Evolutionary conservation across 2,888 invertebrate genomes (phyloP), one percentile per base, ranked within the genome.

Genomic region (Andrena dorsata): DNA sequence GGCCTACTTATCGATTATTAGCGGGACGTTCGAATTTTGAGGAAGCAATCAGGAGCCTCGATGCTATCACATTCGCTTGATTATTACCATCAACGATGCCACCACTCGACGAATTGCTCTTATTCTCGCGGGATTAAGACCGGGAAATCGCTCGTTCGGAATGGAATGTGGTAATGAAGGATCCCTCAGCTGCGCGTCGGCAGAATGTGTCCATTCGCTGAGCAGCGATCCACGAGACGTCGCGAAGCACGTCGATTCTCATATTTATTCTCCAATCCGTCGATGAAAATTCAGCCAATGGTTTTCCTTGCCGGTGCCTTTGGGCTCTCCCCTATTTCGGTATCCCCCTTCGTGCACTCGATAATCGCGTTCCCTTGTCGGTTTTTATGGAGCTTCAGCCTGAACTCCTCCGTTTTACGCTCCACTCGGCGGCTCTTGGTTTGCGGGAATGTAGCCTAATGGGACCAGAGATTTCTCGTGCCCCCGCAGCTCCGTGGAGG

Each of bases 401-500:
- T 47, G 69, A 51, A 51, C 41, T 65, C 61, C 41, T 65, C 76
- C 65, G 78, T 68, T 75, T 69, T 66, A 82, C 71, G 77, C 53
- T 73, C 28, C 60, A 65, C 73, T 28, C 41, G 66, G 49, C n/a
- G 71, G 81, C 63, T 66, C 35, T 51, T 58, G 58, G 60, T 79
- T 80, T 69, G 69, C 68, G 70, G 60, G 69, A 74, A 74, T 69
- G 71, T 49, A 72, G 69, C 49, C 51, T 74, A 72, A 75, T 69
- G 76, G 16, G 66, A 35, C 66, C 69, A 63, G 56, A 60, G 71
- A 74, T 60, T 65, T 72, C 16, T 41, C 1, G 41, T 41, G 16
- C 16, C 41, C 65, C 49, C 69, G 71, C 58, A 65, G 79, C 60
- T 56, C 49, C 60, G 66, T 32, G 41, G 66, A 61, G 41, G 70